These are phyloP conservation scores for Galemys pyrenaicus DNA, from an alignment of 2,113 vertebrate genomes.

Conservation along the genomic window DNA sequence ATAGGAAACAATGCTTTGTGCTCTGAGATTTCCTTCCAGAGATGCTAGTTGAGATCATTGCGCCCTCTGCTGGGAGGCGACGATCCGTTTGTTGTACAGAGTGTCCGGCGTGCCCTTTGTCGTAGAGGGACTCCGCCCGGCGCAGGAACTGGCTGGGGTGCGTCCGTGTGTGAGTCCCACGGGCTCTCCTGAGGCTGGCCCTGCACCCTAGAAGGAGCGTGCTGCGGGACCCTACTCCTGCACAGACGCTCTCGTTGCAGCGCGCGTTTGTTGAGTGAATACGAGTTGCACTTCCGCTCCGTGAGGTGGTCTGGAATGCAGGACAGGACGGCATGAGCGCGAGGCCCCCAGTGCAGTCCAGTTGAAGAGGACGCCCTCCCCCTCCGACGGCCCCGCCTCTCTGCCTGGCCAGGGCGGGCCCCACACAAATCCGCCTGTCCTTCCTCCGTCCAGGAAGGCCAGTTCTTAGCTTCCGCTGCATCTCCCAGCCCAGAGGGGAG, in stretches of 20 bases:
- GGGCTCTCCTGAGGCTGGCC: not conserved
- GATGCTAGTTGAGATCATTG: not conserved
- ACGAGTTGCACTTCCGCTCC: accelerated
- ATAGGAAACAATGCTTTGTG: not conserved
- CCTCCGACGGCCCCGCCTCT: too few species aligned
- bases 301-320: accelerated
- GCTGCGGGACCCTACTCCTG: not conserved
- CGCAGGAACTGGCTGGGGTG: accelerated
- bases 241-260: accelerated
- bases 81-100: not conserved
- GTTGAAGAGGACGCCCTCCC: too few species aligned
- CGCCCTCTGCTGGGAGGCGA: constrained; percentile 37
- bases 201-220: accelerated
- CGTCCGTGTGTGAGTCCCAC: accelerated
- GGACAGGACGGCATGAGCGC: too few species aligned
- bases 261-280: not conserved
- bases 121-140: accelerated
- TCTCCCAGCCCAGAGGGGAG: too few species aligned
- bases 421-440: too few species aligned
- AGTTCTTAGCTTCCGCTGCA: too few species aligned
- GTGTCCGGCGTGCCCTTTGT: not conserved
- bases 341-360: too few species aligned
- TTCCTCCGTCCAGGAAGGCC: too few species aligned
- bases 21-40: too few species aligned
- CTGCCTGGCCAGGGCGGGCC: too few species aligned